Evolutionary conservation across 2,888 invertebrate genomes (phyloP), one percentile per base, ranked within the genome.

Genomic region (Amphiduros pacificus): DNA sequence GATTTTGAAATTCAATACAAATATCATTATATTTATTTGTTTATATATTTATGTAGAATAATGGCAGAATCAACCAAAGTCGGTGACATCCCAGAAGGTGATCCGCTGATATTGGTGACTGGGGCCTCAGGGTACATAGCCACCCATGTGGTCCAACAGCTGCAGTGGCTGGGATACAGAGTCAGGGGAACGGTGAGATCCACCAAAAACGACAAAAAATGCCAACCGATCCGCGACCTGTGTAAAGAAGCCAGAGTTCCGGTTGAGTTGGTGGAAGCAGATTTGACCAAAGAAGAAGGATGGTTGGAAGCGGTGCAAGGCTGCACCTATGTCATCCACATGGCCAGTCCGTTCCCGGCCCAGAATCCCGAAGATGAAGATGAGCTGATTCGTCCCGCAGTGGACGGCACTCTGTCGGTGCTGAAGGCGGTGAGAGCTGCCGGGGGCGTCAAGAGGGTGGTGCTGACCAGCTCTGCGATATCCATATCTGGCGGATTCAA

Each of bases 91-190:
- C n/a, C n/a, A n/a, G n/a, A n/a, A n/a, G n/a, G n/a, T n/a, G n/a
- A n/a, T n/a, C n/a, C n/a, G n/a, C n/a, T n/a, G n/a, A n/a, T 44
- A 4, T 74, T 85, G 59, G 85, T 86, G 36, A 85, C 85, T 27
- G 85, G 85, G 31, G 85, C 84, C 2, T 81, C 83, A 27, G 85
- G 85, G 59, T 86, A 79, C 73, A 77, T 85, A 55, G 85, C 83
- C 27, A 77, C 83, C 11, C 85, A 85, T 68, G 80, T 85, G 55
- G 82, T 85, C 28, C 77, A 83, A 66, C 78, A 81, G 65, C 76
- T 86, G 27, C 79, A 82, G 63, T 79, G 82, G 55, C 79, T 41
- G 24, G 55, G 44, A 9, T 55, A 55, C 55, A 31, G 28, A 17
- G 55, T 55, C 22, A 14, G 55, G 27, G 55, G 41, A 40, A 55